Evolutionary conservation across 2,113 vertebrate genomes (phyloP), one percentile per base, ranked within the genome.

Genomic region (Semicossyphus pulcher): DNA sequence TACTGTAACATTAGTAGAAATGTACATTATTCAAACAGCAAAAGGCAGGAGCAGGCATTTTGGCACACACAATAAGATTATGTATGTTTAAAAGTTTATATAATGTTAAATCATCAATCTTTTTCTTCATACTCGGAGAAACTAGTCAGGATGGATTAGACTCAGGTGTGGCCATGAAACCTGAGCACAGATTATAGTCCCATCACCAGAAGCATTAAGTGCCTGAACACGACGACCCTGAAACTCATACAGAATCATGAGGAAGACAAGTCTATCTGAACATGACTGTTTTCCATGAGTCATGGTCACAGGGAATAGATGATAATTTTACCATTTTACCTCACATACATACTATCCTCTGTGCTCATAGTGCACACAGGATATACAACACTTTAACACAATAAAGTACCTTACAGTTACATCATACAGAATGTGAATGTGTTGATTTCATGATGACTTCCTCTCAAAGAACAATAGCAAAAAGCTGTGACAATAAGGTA

Each of bases 401-500:
- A 20, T 29, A 36, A 58, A 48, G 52, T 6, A 51, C n/a, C 10
- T 4, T 25, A 23, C 0, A 41, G 42, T 44, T 16, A 25, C 31
- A 64, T 29, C 6, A 51, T 37, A 23, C 18, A 61, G 6, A 31
- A 23, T 45, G 36, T 28, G 1, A n/a, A 15, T 39, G 5, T 69
- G 2, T 64, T 16, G 12, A 15, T 58, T 32, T 49, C 32, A 67
- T 61, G 32, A 39, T 15, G 10, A 74, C 72, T 72, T 86, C 68
- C 72, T 58, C 51, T 15, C 2, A 1, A 7, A 45, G 54, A 81
- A 86, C 66, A 84, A 85, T 73, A 28, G 14, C 9, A 42, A 47
- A 69, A 36, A 48, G 3, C 15, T 12, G n/a, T 42, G 21, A 67
- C 53, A 66, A 60, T 58, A 36, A 62, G 15, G 10, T 77, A 18